A percentile compares a stretch with the other conserved stretches of the same genome.
Evolutionary conservation across 1,140 invertebrate genomes (phyloP).

Genomic region (Arctopsyche grandis): DNA sequence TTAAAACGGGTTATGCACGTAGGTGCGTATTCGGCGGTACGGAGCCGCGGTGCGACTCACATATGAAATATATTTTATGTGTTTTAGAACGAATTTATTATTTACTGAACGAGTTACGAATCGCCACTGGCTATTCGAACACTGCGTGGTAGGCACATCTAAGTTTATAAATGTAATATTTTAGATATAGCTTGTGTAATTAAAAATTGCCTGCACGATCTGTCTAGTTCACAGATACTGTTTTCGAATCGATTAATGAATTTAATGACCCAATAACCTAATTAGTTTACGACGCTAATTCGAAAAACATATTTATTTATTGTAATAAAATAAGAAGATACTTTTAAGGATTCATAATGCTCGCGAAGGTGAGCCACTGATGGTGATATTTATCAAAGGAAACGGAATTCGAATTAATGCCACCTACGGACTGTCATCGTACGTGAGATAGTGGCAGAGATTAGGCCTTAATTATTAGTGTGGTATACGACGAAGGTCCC

Average conservation of each 20-base stretch:
- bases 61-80: slow-evolving; percentile 13
- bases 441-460: slow-evolving; percentile 51
- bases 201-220: too few species aligned
- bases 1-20: slow-evolving; percentile 38
- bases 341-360: too few species aligned
- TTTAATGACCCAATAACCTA: too few species aligned
- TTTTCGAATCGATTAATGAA: too few species aligned
- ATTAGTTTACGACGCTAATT: too few species aligned
- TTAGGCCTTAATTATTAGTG: slow-evolving; percentile 51
- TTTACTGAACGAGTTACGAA: slow-evolving; percentile 4
- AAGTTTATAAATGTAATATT: too few species aligned
- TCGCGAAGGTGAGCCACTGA: not conserved
- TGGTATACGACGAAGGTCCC: not conserved
- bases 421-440: slow-evolving; percentile 54
- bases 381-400: slow-evolving; percentile 43
- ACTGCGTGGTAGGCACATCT: too few species aligned
- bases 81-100: slow-evolving; percentile 22
- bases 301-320: too few species aligned
- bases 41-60: not conserved
- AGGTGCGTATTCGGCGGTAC: not conserved
- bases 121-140: not conserved
- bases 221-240: too few species aligned
- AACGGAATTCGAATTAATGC: slow-evolving; percentile 49
- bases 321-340: too few species aligned
- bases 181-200: too few species aligned